A percentile compares a stretch with the other conserved stretches of the same genome.
Evolutionary conservation across 2,113 vertebrate species (phyloP).

Genomic region (Pongo pygmaeus): DNA sequence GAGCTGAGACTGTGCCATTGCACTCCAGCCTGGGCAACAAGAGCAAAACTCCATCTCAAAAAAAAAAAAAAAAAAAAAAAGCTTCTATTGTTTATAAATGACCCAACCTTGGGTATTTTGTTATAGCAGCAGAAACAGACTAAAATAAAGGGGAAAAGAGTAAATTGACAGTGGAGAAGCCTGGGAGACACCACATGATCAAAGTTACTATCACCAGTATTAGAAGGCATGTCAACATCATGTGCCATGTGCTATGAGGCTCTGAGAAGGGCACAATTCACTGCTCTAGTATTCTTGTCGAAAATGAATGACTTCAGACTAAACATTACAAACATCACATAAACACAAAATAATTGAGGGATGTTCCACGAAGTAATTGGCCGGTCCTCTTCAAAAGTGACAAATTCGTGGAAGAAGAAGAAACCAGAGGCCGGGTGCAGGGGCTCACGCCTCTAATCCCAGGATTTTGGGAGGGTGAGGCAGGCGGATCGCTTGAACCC

Average conservation of each 20-base stretch:
- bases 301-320: not conserved
- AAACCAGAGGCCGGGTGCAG: not conserved
- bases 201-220: not conserved
- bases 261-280: not conserved
- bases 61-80: no score
- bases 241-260: accelerated
- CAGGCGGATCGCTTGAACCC: no score
- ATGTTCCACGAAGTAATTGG: not conserved
- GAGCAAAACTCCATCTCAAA: no score
- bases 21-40: no score
- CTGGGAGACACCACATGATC: not conserved
- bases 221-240: not conserved
- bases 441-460: no score
- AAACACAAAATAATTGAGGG: not conserved
- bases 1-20: no score
- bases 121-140: not conserved
- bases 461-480: no score
- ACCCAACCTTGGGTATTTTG: not conserved
- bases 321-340: not conserved
- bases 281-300: not conserved
- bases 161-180: not conserved
- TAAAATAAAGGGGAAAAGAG: not conserved
- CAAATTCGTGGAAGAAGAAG: not conserved
- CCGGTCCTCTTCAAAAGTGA: not conserved
- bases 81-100: not conserved